Conservation (phyloP, 2,113 vertebrate species). For the Callopanchax toddi region DNA sequence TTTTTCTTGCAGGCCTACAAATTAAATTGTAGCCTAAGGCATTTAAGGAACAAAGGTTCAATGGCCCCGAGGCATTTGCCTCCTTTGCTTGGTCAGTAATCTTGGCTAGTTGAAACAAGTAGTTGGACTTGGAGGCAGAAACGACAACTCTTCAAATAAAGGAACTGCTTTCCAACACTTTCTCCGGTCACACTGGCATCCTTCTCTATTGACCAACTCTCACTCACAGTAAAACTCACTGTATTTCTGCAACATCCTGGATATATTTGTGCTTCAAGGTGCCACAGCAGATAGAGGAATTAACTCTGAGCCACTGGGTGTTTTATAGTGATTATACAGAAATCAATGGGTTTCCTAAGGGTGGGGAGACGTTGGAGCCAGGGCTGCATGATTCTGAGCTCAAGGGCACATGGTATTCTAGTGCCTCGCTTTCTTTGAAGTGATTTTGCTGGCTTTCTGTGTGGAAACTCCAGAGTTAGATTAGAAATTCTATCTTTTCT, state of each 20-base stretch:
- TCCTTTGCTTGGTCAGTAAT: conserved; percentile 13
- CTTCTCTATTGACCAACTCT: conserved; percentile 2
- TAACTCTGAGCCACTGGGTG: conserved; percentile 52
- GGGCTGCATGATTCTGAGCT: conserved; percentile 30
- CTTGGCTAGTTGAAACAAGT: conserved; percentile 16
- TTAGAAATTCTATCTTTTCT: conserved; percentile 29
- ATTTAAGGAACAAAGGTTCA: conserved; percentile 2
- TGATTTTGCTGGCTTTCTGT: conserved; percentile 45
- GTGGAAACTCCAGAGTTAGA: conserved; percentile 20
- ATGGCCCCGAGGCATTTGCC: background rate
- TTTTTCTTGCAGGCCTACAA: background rate
- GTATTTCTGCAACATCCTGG: conserved; percentile 32
- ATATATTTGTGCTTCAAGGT: conserved; percentile 54
- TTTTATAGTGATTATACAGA: conserved; percentile 59
- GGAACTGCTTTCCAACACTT: conserved; percentile 5
- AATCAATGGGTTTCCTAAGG: conserved; percentile 55
- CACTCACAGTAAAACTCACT: conserved; percentile 13
- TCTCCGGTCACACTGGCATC: conserved; percentile 18
- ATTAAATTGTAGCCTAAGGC: conserved; percentile 1
- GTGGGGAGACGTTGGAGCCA: conserved; percentile 13
- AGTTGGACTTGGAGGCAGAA: conserved; percentile 13
- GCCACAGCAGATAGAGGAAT: conserved; percentile 53
- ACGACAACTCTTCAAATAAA: conserved; percentile 17
- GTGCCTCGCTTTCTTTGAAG: conserved; percentile 43
- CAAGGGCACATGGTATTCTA: conserved; percentile 39